Evolutionary conservation across 2,888 invertebrate species (phyloP).

Genomic region (Dascillus cervinus): DNA sequence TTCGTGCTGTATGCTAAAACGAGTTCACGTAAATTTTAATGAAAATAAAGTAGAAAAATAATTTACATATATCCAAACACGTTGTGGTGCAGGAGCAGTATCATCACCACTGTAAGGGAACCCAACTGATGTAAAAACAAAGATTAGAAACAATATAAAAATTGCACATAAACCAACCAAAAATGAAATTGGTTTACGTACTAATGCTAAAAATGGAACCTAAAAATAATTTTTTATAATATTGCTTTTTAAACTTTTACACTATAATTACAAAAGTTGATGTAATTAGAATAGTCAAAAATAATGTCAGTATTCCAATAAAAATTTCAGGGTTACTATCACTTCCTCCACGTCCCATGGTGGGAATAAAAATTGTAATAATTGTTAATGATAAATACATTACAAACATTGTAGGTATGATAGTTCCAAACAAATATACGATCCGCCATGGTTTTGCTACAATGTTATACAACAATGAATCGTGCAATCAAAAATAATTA

Average conservation of each 20-base stretch:
- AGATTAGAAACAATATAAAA: slow-evolving; percentile 36
- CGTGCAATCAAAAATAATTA: not conserved
- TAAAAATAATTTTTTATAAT: slow-evolving; percentile 15
- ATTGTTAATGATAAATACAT: slow-evolving; percentile 12
- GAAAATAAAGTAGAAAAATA: too few species aligned
- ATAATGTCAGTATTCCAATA: slow-evolving; percentile 37
- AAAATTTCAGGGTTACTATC: slow-evolving; percentile 42
- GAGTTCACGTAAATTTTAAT: too few species aligned
- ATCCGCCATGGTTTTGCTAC: slow-evolving; percentile 16
- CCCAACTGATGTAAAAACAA: slow-evolving; percentile 56
- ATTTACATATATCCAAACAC: slow-evolving; percentile 44
- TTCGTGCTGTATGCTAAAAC: slow-evolving; percentile 31
- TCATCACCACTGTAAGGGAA: slow-evolving; percentile 61
- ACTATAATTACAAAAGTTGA: slow-evolving; percentile 33
- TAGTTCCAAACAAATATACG: slow-evolving; percentile 11
- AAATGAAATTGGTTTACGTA: slow-evolving; percentile 25
- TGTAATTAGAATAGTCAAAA: slow-evolving; percentile 37
- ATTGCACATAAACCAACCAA: slow-evolving; percentile 21
- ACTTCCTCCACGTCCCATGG: slow-evolving; percentile 42
- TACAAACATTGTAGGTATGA: slow-evolving; percentile 15
- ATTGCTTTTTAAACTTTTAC: not conserved
- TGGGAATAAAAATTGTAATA: slow-evolving; percentile 28
- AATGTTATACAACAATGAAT: slow-evolving; percentile 3
- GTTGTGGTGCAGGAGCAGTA: slow-evolving; percentile 55
- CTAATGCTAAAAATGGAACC: slow-evolving; percentile 26